phyloP scores from a whole-genome alignment of 2,113 vertebrate species.

The Paratilapia polleni region DNA sequence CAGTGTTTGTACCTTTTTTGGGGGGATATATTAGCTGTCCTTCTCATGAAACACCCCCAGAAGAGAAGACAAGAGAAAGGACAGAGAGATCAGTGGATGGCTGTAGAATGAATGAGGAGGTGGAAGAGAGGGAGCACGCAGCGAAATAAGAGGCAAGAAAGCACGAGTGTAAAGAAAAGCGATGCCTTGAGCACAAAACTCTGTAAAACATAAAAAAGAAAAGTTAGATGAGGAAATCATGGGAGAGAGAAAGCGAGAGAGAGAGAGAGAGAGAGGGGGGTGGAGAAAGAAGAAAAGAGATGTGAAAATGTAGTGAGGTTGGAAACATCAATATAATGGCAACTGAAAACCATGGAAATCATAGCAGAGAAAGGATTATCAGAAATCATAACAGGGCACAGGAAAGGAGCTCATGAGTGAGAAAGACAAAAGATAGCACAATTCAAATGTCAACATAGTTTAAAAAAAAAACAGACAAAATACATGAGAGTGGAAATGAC shows the following conservation, averaged over 20 bases:
- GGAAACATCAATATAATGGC: constrained; percentile 34
- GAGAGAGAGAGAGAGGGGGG: constrained; percentile 32
- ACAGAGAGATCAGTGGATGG: constrained; percentile 87
- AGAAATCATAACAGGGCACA: constrained; percentile 14
- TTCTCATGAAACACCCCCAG: constrained; percentile 93
- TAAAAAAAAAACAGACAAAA: neutral
- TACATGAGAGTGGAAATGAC: neutral
- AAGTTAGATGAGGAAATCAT: constrained; percentile 82
- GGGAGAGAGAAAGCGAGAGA: neutral
- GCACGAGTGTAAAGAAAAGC: constrained; percentile 73
- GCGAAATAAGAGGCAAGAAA: constrained; percentile 58
- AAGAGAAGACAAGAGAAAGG: constrained; percentile 81
- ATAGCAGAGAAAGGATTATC: constrained; percentile 16
- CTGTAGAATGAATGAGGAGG: constrained; percentile 76
- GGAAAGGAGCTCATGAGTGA: constrained; percentile 16
- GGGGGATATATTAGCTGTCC: constrained; percentile 92
- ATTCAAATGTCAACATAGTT: constrained; percentile 19
- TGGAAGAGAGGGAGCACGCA: constrained; percentile 18
- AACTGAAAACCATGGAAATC: constrained; percentile 51
- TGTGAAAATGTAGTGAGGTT: constrained; percentile 22
- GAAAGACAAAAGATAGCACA: constrained; percentile 2
- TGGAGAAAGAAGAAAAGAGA: constrained; percentile 8
- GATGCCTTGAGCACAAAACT: constrained; percentile 83
- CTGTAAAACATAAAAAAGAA: constrained; percentile 87
- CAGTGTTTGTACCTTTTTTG: constrained; percentile 90